Conservation (phyloP, 2,797 vertebrate genomes). For the Eulemur mongoz region DNA sequence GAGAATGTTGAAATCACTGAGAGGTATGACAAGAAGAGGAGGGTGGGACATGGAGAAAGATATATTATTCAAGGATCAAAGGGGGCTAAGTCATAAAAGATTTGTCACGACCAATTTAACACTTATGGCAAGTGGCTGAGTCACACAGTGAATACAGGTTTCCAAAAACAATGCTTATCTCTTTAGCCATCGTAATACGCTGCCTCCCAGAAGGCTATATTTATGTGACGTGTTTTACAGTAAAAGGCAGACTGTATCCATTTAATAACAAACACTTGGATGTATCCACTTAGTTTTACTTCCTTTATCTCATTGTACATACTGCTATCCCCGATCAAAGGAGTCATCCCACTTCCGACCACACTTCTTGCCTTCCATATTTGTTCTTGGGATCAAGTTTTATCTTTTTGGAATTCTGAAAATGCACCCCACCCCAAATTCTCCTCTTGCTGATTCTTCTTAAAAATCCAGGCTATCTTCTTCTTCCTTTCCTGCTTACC, state of each 20-base stretch:
- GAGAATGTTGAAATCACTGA: background rate
- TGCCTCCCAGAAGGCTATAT: background rate
- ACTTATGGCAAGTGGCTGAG: background rate
- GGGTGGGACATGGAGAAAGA: background rate
- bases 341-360: background rate
- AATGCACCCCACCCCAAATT: background rate
- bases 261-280: background rate
- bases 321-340: too few species aligned
- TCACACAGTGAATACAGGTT: background rate
- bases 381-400: background rate
- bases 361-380: background rate
- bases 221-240: background rate
- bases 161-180: background rate
- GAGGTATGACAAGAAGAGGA: background rate
- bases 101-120: background rate
- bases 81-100: background rate
- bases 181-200: background rate
- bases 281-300: background rate
- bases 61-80: background rate
- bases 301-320: background rate
- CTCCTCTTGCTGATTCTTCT: background rate
- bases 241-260: background rate
- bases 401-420: background rate
- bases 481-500: background rate
- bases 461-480: background rate